phyloP scores from a whole-genome alignment of 2,113 vertebrate species.

The Crypturellus undulatus region DNA sequence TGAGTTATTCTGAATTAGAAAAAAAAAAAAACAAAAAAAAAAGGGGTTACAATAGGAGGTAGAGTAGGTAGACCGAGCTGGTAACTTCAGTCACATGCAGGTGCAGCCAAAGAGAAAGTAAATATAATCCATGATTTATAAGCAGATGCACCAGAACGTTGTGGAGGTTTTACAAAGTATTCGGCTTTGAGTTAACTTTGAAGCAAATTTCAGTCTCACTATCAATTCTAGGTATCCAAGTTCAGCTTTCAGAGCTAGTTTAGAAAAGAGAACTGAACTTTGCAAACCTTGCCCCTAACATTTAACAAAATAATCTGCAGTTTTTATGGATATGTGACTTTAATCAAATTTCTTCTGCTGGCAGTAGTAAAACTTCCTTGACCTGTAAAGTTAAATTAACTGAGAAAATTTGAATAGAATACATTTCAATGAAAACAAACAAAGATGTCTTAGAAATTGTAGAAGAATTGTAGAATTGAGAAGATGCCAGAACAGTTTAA shows the following conservation, averaged over 20 bases:
- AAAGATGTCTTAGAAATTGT: background rate
- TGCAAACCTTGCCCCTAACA: background rate
- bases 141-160: background rate
- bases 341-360: background rate
- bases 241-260: background rate
- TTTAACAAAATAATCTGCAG: background rate
- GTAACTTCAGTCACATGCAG: background rate
- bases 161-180: background rate
- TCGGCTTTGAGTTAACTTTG: background rate
- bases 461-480: background rate
- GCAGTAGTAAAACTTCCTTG: background rate
- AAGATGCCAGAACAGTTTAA: background rate
- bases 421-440: background rate
- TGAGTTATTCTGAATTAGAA: rapidly evolving
- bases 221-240: background rate
- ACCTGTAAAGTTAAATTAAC: background rate
- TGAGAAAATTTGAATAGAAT: background rate
- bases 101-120: background rate
- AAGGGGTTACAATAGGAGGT: background rate
- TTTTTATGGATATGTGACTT: background rate
- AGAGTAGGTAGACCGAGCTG: background rate
- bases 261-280: background rate
- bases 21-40: background rate
- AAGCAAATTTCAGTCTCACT: background rate
- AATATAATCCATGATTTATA: background rate